phyloP scores from a whole-genome alignment of 2,888 invertebrate species.

The Trissonchulus latispiculum region DNA sequence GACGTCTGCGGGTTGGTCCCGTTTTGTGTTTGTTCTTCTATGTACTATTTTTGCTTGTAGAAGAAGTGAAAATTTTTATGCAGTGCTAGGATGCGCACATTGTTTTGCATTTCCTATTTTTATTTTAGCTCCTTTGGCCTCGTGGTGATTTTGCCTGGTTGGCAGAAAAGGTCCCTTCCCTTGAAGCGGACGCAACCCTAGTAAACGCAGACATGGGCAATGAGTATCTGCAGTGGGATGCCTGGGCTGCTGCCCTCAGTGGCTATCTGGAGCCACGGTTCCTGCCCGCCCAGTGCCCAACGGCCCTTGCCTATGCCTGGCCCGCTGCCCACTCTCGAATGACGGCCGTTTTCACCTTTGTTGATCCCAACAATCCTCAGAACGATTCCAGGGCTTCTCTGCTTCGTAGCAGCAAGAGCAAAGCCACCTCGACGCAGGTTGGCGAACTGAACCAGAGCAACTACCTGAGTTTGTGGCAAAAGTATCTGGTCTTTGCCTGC shows the following conservation, averaged over 20 bases:
- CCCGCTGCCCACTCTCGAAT: slow-evolving; percentile 82
- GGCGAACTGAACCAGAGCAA: slow-evolving; percentile 55
- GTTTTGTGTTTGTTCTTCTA: too few species aligned
- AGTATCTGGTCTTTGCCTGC: slow-evolving; percentile 91
- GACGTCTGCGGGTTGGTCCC: too few species aligned
- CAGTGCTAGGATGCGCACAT: too few species aligned
- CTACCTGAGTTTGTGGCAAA: slow-evolving; percentile 93
- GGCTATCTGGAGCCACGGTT: slow-evolving; percentile 74
- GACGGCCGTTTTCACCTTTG: slow-evolving; percentile 76
- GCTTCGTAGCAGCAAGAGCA: slow-evolving; percentile 57
- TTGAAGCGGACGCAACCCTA: slow-evolving; percentile 37
- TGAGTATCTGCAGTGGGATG: slow-evolving; percentile 54
- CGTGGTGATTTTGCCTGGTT: slow-evolving; percentile 36
- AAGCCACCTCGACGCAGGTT: slow-evolving; percentile 31
- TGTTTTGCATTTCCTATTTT: too few species aligned
- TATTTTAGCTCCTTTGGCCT: too few species aligned
- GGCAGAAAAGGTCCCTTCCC: slow-evolving; percentile 36
- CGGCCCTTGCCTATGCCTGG: slow-evolving; percentile 83
- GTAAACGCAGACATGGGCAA: slow-evolving; percentile 36
- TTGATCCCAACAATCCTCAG: slow-evolving; percentile 80
- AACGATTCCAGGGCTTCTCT: slow-evolving; percentile 92
- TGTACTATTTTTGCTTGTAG: too few species aligned
- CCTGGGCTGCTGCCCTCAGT: slow-evolving; percentile 80
- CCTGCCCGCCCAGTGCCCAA: slow-evolving; percentile 69
- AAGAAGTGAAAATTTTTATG: too few species aligned